Evolutionary conservation across 2,113 vertebrate genomes (phyloP).

Genomic region (Eulacestoma nigropectus): DNA sequence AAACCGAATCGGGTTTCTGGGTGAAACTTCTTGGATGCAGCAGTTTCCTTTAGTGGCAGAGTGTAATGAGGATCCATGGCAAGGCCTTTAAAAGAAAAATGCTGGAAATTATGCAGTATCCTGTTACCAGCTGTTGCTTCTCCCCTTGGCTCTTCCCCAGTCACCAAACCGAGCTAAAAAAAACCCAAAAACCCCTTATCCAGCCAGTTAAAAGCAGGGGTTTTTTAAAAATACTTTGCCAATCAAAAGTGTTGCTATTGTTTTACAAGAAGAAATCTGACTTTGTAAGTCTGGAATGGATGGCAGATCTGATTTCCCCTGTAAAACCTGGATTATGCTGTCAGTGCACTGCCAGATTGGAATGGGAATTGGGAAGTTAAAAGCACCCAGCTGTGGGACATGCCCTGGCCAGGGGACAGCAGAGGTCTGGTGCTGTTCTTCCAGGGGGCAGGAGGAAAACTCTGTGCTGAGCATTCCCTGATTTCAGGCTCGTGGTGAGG

Average conservation of each 20-base stretch:
- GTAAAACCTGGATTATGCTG: neutral
- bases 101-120: constrained; percentile 23
- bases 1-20: constrained; percentile 38
- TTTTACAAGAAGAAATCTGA: constrained; percentile 63
- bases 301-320: neutral
- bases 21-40: constrained; percentile 27
- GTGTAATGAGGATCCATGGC: neutral
- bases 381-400: neutral
- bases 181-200: neutral
- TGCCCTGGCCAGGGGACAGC: neutral
- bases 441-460: neutral
- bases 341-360: neutral
- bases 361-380: neutral
- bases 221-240: neutral
- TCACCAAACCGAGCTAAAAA: constrained; percentile 19
- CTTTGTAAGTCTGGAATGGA: constrained; percentile 61
- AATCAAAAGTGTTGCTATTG: constrained; percentile 15
- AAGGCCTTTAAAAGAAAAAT: constrained; percentile 1
- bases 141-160: constrained; percentile 21
- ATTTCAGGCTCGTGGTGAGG: rapidly evolving
- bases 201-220: neutral
- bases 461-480: neutral
- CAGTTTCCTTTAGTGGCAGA: constrained; percentile 31
- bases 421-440: neutral
- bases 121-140: constrained; percentile 46